Percentiles rank a stretch among this genome's conserved stretches.
phyloP scores from a whole-genome alignment of 2,888 invertebrate genomes.

The Cephus pygmeus region DNA sequence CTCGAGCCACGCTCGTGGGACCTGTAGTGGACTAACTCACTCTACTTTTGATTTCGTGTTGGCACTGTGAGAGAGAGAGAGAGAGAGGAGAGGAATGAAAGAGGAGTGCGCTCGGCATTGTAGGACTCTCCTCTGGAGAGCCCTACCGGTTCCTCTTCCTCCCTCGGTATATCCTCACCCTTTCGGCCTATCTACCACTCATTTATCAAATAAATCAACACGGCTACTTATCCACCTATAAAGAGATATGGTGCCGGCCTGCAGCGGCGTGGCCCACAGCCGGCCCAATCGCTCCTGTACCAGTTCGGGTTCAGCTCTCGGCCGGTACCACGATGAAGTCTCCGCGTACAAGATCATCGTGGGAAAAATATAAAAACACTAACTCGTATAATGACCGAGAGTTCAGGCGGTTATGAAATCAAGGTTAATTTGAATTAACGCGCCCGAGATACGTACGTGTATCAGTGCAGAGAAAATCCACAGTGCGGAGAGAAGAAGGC shows the following conservation, averaged over 20 bases:
- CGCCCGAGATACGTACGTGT: neutral
- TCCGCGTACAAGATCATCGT: neutral
- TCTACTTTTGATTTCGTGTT: slow-evolving; percentile 37
- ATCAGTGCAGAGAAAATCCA: neutral
- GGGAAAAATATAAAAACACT: neutral
- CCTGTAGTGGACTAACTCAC: slow-evolving; percentile 47
- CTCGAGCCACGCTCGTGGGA: slow-evolving; percentile 43
- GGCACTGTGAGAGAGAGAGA: neutral
- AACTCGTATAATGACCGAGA: neutral
- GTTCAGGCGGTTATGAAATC: neutral
- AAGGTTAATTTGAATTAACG: neutral
- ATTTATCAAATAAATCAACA: slow-evolving; percentile 64
- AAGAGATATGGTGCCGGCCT: slow-evolving; percentile 45
- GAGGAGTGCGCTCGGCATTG: slow-evolving; percentile 60
- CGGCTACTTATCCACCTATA: slow-evolving; percentile 60
- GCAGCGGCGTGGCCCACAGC: slow-evolving; percentile 36
- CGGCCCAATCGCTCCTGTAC: neutral
- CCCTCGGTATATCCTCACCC: slow-evolving; percentile 33
- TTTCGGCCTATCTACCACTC: slow-evolving; percentile 60
- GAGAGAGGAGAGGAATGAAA: slow-evolving; percentile 41
- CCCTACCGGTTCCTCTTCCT: slow-evolving; percentile 47
- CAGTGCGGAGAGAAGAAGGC: neutral
- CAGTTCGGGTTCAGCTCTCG: neutral
- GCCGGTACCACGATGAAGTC: neutral
- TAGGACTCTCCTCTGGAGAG: slow-evolving; percentile 64